phyloP scores from a whole-genome alignment of 92 coral and sea anemone genomes.

The Siderastrea siderea region DNA sequence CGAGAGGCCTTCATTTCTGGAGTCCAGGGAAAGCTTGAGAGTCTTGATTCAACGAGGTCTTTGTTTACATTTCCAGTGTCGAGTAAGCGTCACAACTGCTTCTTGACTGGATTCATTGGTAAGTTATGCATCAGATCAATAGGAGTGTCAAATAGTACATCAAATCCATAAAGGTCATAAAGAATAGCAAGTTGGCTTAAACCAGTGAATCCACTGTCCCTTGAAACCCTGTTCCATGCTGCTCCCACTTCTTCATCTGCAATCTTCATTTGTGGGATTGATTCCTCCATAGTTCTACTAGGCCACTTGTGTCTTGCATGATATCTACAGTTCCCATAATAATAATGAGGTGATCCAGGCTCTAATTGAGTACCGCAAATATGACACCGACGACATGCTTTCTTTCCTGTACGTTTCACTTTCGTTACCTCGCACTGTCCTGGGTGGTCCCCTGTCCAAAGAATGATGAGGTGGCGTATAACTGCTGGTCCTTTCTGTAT shows the following conservation, averaged over 20 bases:
- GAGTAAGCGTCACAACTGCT: conserved; percentile 56
- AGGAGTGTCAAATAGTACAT: conserved; percentile 69
- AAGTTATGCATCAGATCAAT: conserved; percentile 75
- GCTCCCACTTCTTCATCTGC: conserved; percentile 67
- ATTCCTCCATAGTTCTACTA: conserved; percentile 57
- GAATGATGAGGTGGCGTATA: conserved; percentile 68
- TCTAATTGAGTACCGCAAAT: conserved; percentile 63
- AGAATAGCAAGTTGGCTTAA: conserved; percentile 62
- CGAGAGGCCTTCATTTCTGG: conserved; percentile 74
- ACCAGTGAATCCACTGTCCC: conserved; percentile 72
- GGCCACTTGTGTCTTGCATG: conserved; percentile 70
- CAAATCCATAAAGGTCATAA: conserved; percentile 76
- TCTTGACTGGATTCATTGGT: conserved; percentile 78
- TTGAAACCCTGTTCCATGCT: conserved; percentile 59
- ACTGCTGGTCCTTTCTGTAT: conserved; percentile 58
- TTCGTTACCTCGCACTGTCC: conserved; percentile 74
- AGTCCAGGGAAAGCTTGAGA: conserved; percentile 72
- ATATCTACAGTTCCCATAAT: conserved; percentile 64
- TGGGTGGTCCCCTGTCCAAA: conserved; percentile 81
- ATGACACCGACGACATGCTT: conserved; percentile 71
- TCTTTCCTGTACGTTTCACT: conserved; percentile 70
- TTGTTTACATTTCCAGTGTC: conserved; percentile 54
- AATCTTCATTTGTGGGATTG: conserved; percentile 60
- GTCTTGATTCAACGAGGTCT: conserved; percentile 64
- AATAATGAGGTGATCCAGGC: conserved; percentile 69